Base-by-base conservation (phyloP, 2,113 vertebrate species). In the Scalopus aquaticus region DNA sequence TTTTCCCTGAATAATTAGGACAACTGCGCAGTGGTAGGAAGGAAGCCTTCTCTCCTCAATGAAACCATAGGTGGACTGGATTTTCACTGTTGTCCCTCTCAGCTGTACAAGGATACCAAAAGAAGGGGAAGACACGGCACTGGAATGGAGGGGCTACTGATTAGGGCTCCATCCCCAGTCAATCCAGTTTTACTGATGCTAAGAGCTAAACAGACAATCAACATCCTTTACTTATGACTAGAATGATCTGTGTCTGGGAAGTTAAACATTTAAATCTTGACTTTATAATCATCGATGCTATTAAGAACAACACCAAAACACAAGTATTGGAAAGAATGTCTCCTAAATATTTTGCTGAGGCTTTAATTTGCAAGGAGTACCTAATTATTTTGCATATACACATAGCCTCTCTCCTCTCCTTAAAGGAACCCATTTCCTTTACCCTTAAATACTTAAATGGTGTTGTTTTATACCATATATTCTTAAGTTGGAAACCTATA, bases 1-100 rank as follows among this genome's bases (percentile, higher is more conserved):
- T 42, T 91, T 92, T 28, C 49, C 49, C 77, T 85, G 24, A 85
- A 85, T 35, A 79, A 90, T 58, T 42, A 95, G 73, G 78, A 77
- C 46, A 83, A 90, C 1, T 28, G 20, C 39, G n/a, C 13, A 88
- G 9, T 9, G 44, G 15, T 22, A 76, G 37, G 13, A 86, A 87
- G 78, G 4, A 78, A 91, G 56, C 19, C 20, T 74, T 74, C 24
- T n/a, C 77, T 84, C 26, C 13, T 76, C 51, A 42, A 74, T 32
- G 26, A 79, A 54, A 64, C 16, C 35, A 17, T 0, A 17, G 32
- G 1, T 2, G 26, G 56, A 51, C 49, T 42, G 35, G 30, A n/a
- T 67, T 20, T 51, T n/a, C 44, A 58, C 22, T 64, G 8, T 10
- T 5, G 4, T 17, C 15, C 20, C n/a, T 13, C 19, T 54, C 0